These are phyloP conservation scores for Cheilosia pagana DNA, from an alignment of 2,888 invertebrate genomes.

Conservation along the genomic window DNA sequence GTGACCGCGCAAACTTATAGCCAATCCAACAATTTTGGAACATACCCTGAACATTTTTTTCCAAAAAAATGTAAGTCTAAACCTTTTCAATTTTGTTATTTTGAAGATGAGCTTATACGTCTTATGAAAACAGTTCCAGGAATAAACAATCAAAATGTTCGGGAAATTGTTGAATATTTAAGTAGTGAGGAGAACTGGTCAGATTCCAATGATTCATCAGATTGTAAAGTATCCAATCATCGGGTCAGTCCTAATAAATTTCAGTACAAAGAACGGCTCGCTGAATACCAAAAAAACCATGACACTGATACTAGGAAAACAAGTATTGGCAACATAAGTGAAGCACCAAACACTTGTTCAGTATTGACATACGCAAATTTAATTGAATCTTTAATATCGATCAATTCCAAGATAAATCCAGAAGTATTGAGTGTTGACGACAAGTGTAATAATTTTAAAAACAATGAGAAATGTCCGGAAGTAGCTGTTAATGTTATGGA, in stretches of 20 bases:
- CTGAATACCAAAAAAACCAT: conserved; percentile 88
- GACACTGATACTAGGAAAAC: conserved; percentile 84
- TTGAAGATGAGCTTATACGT: conserved; percentile 94
- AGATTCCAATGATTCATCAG: conserved; percentile 96
- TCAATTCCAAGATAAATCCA: conserved; percentile 6
- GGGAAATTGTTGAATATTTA: conserved; percentile 95
- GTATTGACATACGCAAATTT: conserved; percentile 94
- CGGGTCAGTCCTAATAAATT: conserved; percentile 87
- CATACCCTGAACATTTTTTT: conserved; percentile 78
- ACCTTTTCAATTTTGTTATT: conserved; percentile 93
- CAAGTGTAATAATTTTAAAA: not conserved
- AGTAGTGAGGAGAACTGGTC: conserved; percentile 97
- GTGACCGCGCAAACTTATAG: conserved; percentile 83
- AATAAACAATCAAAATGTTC: conserved; percentile 94
- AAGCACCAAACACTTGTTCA: conserved; percentile 88
- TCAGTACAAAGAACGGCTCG: conserved; percentile 88
- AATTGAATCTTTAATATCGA: conserved; percentile 90
- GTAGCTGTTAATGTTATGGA: conserved; percentile 95
- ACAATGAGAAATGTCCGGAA: conserved; percentile 89
- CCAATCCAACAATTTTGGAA: conserved; percentile 83
- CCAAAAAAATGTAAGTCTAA: conserved; percentile 85
- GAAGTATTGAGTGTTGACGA: not conserved
- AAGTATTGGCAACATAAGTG: conserved; percentile 84
- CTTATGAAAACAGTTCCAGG: conserved; percentile 97
- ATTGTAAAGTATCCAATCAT: conserved; percentile 94